Base-by-base conservation (phyloP, 1,140 invertebrate genomes). In the Sycophila sp. region DNA sequence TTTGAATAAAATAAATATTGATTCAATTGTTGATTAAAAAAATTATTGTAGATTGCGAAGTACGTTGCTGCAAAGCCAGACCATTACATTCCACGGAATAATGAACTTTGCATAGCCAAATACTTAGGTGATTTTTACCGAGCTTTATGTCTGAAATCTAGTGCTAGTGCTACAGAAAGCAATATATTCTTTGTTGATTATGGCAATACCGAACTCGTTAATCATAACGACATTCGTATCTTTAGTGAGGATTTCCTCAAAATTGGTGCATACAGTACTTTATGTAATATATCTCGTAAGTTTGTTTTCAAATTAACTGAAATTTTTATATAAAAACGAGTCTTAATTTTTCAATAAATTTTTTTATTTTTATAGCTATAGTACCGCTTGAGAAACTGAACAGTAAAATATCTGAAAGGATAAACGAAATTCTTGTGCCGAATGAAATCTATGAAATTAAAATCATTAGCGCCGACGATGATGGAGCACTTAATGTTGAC, bases 71-170 rank as follows among this genome's bases (percentile, higher is more conserved):
- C 40, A 15, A 69, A 40, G 17, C 72, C 42, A 3, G 51, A 75
- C 0, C 65, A 80, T 53, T 86, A 85, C 28, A 84, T 86, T 63
- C 85, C 85, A 7, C 73, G 82, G 17, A 26, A 65, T 0, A 22
- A 73, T 0, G 85, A 86, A 59, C 74, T 86, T 2, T 86, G 85
- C 53, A 42, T 86, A 0, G 83, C 81, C 10, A 59, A 76, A 1
- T 84, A 71, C 30, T 45, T 76, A 0, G 70, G 24, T 10, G 17
- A 0, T 0, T 86, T 79, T 78, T 86, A 80, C 45, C 76, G 85
- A 4, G 83, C 77, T 0, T 24, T 63, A 0, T 85, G 84, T 22
- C 0, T 82, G 0, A 2, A 60, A 24, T 63, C 72, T 19, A 78
- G 15, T 5, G 22, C 40, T 15, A 71, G 67, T 0, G 28, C 55